Conservation (phyloP, 2,797 vertebrate species). For the Chaetophractus vellerosus region DNA sequence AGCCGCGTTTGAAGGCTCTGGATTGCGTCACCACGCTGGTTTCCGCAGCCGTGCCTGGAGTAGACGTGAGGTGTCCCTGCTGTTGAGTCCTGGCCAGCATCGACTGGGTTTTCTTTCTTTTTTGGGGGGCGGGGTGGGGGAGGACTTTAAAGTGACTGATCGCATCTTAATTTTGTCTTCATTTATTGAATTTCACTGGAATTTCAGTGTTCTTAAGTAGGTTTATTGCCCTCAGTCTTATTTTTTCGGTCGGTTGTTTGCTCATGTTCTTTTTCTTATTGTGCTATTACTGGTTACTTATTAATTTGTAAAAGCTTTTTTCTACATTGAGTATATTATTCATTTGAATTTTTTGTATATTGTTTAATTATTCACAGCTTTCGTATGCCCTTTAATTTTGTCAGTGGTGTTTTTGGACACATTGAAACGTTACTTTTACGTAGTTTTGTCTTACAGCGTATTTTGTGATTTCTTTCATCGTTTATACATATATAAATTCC, state of each 20-base stretch:
- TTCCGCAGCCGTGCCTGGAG: not conserved
- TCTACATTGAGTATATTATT: not conserved
- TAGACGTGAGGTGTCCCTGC: not conserved
- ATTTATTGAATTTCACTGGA: not conserved
- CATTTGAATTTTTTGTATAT: not conserved
- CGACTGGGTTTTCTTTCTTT: not conserved
- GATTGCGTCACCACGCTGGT: not conserved
- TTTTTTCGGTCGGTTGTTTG: not conserved
- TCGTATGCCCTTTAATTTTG: not conserved
- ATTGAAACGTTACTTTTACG: not conserved
- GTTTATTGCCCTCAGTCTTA: not conserved
- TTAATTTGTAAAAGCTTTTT: conserved; percentile 9
- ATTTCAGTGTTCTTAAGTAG: not conserved
- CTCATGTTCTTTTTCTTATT: not conserved
- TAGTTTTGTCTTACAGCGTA: not conserved
- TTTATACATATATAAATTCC: not conserved
- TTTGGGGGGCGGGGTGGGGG: not conserved
- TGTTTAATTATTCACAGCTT: not conserved
- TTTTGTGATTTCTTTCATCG: too few species aligned
- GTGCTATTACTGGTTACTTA: not conserved
- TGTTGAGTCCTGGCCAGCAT: not conserved
- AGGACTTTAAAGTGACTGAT: not conserved
- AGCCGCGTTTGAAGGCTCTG: not conserved
- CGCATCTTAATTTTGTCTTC: not conserved
- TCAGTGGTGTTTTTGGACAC: not conserved